Percentiles rank a stretch among this genome's conserved stretches.
Evolutionary conservation across 2,888 invertebrate genomes (phyloP).

Genomic region (Synanthedon vespiformis): DNA sequence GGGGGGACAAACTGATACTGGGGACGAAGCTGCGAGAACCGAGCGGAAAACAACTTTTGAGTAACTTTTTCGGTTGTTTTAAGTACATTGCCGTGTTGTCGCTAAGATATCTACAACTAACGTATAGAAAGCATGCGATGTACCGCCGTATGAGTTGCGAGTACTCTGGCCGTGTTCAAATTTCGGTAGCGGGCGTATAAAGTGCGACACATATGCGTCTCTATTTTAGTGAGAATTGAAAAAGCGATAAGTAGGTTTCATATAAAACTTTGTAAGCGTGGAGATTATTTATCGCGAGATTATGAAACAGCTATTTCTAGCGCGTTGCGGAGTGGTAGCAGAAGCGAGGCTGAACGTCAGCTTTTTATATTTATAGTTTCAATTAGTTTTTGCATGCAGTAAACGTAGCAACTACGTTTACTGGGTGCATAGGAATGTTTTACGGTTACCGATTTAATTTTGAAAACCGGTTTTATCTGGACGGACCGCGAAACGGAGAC

Average conservation of each 20-base stretch:
- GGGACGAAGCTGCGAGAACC: slow-evolving; percentile 23
- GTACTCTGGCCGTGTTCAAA: background rate
- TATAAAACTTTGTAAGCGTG: background rate
- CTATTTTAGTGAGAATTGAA: background rate
- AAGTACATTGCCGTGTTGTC: slow-evolving; percentile 42
- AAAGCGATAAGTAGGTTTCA: background rate
- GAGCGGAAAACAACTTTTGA: slow-evolving; percentile 28
- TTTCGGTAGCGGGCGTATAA: background rate
- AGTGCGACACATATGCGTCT: background rate
- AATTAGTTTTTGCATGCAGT: slow-evolving; percentile 55
- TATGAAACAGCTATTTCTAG: background rate
- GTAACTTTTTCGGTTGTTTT: slow-evolving; percentile 39
- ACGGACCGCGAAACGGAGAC: background rate
- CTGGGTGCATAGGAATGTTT: background rate
- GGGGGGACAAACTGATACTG: slow-evolving; percentile 22
- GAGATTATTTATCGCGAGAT: background rate
- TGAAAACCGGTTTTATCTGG: no score
- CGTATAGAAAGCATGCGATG: background rate
- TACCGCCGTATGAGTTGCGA: background rate
- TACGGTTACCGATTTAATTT: no score
- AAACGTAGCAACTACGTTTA: slow-evolving; percentile 19
- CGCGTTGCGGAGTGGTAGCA: slow-evolving; percentile 24
- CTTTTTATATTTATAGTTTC: slow-evolving; percentile 60
- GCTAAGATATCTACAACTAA: slow-evolving; percentile 15
- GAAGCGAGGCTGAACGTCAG: slow-evolving; percentile 34